Percentiles rank a stretch among this genome's conserved stretches.
Evolutionary conservation across 2,113 vertebrate species (phyloP).

Genomic region (Phyllopteryx taeniolatus): DNA sequence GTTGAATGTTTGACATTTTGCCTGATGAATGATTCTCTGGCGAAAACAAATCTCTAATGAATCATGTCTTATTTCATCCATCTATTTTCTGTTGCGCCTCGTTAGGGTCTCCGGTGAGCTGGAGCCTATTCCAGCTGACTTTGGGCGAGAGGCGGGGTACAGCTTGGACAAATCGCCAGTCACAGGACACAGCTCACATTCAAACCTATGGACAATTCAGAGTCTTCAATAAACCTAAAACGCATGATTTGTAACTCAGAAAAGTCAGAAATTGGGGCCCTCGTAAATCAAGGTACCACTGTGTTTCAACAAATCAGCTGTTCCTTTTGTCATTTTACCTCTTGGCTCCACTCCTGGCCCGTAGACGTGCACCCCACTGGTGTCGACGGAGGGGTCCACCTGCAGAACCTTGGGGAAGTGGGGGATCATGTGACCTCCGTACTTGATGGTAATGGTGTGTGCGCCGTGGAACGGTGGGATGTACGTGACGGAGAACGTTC

Average conservation of each 20-base stretch:
- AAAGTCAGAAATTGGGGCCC: too few relatives aligned
- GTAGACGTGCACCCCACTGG: constrained; percentile 83
- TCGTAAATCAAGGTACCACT: background rate
- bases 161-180: background rate
- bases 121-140: too few relatives aligned
- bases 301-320: background rate
- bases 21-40: background rate
- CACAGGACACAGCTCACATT: background rate
- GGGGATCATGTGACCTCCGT: constrained; percentile 84
- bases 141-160: background rate
- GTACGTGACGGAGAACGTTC: constrained; percentile 91
- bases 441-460: constrained; percentile 93
- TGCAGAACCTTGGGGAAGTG: constrained; percentile 85
- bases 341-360: constrained; percentile 89
- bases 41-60: background rate
- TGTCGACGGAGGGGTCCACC: constrained; percentile 85
- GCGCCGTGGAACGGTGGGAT: constrained; percentile 82
- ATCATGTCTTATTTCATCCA: background rate
- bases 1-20: background rate
- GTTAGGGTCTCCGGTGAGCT: background rate
- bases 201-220: too few relatives aligned
- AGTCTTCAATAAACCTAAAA: too few relatives aligned
- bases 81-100: background rate
- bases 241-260: too few relatives aligned
- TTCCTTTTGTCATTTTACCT: constrained; percentile 67